These are phyloP conservation scores for Acanthosepion lycidas DNA, from an alignment of 2,888 invertebrate species.

Conservation along the genomic window DNA sequence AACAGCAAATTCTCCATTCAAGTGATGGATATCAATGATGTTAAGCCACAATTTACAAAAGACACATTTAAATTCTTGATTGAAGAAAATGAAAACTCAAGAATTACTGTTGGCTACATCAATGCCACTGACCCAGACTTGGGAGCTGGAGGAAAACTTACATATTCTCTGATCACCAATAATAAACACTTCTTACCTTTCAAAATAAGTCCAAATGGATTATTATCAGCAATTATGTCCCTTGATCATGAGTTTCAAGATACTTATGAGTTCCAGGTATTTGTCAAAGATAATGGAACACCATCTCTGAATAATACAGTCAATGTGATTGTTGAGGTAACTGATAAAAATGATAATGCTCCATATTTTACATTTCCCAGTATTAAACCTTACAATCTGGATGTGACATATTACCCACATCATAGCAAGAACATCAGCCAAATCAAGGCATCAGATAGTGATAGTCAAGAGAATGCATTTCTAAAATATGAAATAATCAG, in stretches of 20 bases:
- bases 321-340: background rate
- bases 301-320: background rate
- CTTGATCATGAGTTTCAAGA: constrained; percentile 33
- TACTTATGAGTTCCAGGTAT: background rate
- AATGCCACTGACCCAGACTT: constrained; percentile 14
- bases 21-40: constrained; percentile 13
- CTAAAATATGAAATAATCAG: constrained; percentile 14
- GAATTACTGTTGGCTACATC: background rate
- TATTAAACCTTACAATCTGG: constrained; percentile 20
- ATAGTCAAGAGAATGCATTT: constrained; percentile 33
- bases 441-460: background rate
- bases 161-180: background rate
- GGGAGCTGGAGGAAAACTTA: constrained; percentile 14
- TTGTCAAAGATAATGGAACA: constrained; percentile 8
- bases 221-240: background rate
- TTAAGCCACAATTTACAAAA: background rate
- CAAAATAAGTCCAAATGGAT: background rate
- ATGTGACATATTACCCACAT: constrained; percentile 11
- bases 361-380: constrained; percentile 33
- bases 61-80: background rate
- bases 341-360: constrained; percentile 33
- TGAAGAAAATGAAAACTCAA: background rate
- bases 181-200: background rate
- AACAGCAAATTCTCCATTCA: constrained; percentile 13
- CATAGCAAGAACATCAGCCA: background rate